Evolutionary conservation across 2,888 invertebrate genomes (phyloP).

Genomic region (Dasysyrphus albostriatus): DNA sequence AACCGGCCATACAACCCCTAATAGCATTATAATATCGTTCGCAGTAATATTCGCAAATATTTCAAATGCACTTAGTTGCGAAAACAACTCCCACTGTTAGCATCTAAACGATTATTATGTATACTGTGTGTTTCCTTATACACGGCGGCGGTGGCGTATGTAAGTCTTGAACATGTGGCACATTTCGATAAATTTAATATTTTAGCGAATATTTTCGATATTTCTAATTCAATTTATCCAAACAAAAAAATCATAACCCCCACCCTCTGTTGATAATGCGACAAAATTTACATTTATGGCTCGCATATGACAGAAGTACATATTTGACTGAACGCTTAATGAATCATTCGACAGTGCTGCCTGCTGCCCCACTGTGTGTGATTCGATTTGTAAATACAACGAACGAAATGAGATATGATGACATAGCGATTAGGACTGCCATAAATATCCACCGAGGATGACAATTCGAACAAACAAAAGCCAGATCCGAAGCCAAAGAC

Average conservation of each 20-base stretch:
- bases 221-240: slow-evolving; percentile 68
- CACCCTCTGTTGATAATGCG: background rate
- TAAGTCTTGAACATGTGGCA: slow-evolving; percentile 67
- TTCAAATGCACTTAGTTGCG: slow-evolving; percentile 50
- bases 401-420: slow-evolving; percentile 73
- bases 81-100: slow-evolving; percentile 34
- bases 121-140: background rate
- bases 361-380: slow-evolving; percentile 57
- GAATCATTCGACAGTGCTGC: slow-evolving; percentile 56
- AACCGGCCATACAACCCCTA: slow-evolving; percentile 64
- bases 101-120: background rate
- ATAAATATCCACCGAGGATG: slow-evolving; percentile 71
- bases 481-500: slow-evolving; percentile 45
- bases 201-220: slow-evolving; percentile 63
- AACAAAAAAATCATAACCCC: slow-evolving; percentile 5
- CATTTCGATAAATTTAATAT: slow-evolving; percentile 74
- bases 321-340: slow-evolving; percentile 67
- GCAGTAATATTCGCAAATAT: slow-evolving; percentile 43
- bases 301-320: slow-evolving; percentile 70
- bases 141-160: too few relatives aligned
- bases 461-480: slow-evolving; percentile 67
- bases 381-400: slow-evolving; percentile 67
- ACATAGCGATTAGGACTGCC: slow-evolving; percentile 74
- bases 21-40: slow-evolving; percentile 69
- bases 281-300: slow-evolving; percentile 72